These are phyloP conservation scores for Tringa solitaria DNA, from an alignment of 2,113 vertebrate species.

Conservation along the genomic window DNA sequence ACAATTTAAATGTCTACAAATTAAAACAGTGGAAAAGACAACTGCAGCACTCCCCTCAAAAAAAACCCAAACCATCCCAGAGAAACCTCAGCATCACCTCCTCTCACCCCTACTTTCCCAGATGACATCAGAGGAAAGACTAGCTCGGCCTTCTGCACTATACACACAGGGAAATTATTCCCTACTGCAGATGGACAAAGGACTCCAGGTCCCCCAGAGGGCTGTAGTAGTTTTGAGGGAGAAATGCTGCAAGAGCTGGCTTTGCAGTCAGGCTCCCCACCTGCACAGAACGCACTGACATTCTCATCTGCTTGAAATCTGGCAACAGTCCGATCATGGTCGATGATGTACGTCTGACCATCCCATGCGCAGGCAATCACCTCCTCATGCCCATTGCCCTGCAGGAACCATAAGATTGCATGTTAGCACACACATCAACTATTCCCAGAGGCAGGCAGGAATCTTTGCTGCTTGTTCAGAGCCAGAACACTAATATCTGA, in stretches of 20 bases:
- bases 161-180: neutral
- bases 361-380: constrained; percentile 98
- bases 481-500: neutral
- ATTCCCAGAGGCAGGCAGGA: neutral
- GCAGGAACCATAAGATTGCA: neutral
- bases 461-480: neutral
- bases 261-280: constrained; percentile 66
- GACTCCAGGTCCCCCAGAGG: neutral
- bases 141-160: neutral
- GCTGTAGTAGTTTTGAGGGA: neutral
- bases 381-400: constrained; percentile 94
- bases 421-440: neutral
- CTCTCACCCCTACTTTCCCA: neutral
- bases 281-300: constrained; percentile 96
- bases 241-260: neutral
- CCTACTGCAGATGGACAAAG: neutral
- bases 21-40: neutral
- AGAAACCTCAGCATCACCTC: neutral
- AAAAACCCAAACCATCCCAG: neutral
- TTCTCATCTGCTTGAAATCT: constrained; percentile 98
- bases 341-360: constrained; percentile 96
- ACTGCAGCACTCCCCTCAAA: neutral
- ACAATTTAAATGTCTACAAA: neutral
- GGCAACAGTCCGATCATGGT: constrained; percentile 90
- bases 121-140: neutral